These are phyloP conservation scores for Garrulus glandarius DNA, from an alignment of 2,797 vertebrate species.

Conservation along the genomic window DNA sequence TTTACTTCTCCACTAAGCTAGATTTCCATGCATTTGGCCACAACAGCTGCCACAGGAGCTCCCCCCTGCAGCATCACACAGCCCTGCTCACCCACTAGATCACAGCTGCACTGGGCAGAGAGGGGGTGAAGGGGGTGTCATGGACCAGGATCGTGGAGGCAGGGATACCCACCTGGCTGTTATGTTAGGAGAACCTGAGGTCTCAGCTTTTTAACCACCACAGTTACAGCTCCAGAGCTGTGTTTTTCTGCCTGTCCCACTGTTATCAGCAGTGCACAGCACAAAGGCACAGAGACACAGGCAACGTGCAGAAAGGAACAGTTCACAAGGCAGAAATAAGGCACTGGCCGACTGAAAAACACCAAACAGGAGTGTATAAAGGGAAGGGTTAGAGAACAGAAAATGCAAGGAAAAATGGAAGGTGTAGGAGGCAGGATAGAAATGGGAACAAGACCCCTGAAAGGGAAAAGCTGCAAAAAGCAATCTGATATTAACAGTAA, in stretches of 20 bases:
- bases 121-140: neutral
- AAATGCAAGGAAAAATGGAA: neutral
- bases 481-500: neutral
- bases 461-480: neutral
- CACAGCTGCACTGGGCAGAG: neutral
- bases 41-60: neutral
- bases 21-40: neutral
- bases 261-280: neutral
- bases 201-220: neutral
- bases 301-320: neutral
- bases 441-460: neutral
- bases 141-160: neutral
- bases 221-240: rapidly evolving
- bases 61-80: neutral
- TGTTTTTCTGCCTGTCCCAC: neutral
- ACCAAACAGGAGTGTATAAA: neutral
- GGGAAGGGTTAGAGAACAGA: neutral
- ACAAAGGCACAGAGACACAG: neutral
- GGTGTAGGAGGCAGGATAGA: neutral
- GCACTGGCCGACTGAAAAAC: neutral
- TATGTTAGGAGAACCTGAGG: neutral
- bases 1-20: neutral
- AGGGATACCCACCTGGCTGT: neutral
- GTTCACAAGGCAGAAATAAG: neutral
- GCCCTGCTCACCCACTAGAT: neutral